Conservation (phyloP, 2,888 invertebrate genomes). For the Lochmaea crataegi region DNA sequence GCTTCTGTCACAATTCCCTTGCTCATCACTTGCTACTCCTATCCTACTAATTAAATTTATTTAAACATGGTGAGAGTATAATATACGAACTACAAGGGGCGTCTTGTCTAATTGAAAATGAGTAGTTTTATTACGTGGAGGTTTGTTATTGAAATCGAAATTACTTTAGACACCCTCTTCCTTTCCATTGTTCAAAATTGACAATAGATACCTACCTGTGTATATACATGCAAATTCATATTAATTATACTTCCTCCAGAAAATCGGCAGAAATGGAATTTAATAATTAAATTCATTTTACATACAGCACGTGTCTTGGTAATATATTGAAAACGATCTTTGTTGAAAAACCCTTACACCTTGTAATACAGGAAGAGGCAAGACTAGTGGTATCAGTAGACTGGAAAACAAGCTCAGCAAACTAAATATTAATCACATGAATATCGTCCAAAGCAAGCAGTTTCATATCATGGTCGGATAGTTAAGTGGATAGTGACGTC, state of each 20-base stretch:
- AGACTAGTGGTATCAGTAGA: too few species aligned
- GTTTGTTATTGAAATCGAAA: background rate
- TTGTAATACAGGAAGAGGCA: too few species aligned
- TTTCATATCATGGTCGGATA: too few species aligned
- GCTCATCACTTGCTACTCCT: background rate
- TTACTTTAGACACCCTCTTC: background rate
- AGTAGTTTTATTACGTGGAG: background rate
- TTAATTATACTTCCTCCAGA: background rate
- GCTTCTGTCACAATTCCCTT: background rate
- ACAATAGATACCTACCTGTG: constrained; percentile 4
- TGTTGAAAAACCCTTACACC: too few species aligned
- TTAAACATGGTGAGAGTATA: background rate
- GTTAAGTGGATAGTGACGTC: too few species aligned
- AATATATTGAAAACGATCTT: background rate
- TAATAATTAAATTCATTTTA: constrained; percentile 9
- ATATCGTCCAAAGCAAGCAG: too few species aligned
- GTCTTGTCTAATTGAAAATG: background rate
- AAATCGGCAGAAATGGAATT: background rate
- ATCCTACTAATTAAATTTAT: background rate
- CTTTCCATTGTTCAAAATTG: background rate
- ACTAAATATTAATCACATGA: too few species aligned
- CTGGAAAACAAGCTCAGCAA: too few species aligned
- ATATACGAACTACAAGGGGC: background rate
- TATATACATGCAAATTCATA: constrained; percentile 12
- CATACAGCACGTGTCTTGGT: background rate